Conservation (phyloP, 2,797 vertebrate genomes). For the Thripadectes ignobilis region DNA sequence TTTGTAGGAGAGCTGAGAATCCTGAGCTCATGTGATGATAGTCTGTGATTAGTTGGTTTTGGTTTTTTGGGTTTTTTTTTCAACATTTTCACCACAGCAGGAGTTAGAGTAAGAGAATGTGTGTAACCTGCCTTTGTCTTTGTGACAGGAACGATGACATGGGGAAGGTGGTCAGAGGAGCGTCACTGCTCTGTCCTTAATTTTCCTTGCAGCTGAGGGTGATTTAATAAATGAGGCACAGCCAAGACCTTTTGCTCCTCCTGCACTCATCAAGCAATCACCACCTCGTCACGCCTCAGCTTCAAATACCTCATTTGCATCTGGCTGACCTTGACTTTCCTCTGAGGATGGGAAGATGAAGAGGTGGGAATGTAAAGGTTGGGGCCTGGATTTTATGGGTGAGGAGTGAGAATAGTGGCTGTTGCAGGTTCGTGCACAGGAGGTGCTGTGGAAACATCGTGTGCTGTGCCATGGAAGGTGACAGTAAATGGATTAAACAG, state of each 20-base stretch:
- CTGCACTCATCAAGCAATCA: not conserved
- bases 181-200: not conserved
- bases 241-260: not conserved
- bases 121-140: not conserved
- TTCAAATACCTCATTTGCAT: constrained; percentile 9
- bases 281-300: rapidly evolving
- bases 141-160: rapidly evolving
- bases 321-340: not conserved
- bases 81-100: not conserved
- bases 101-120: not conserved
- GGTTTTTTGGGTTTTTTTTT: not conserved
- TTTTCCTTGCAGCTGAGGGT: not conserved
- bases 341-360: rapidly evolving
- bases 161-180: not conserved
- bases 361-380: not conserved
- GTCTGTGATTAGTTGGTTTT: rapidly evolving
- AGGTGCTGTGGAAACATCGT: not conserved
- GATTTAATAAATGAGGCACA: not conserved
- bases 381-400: not conserved
- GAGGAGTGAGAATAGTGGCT: not conserved
- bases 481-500: not conserved
- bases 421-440: rapidly evolving
- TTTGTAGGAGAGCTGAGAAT: not conserved
- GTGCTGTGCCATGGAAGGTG: not conserved
- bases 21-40: not conserved